Base-by-base conservation (phyloP, 2,888 invertebrate genomes). In the Nomada ferruginata region DNA sequence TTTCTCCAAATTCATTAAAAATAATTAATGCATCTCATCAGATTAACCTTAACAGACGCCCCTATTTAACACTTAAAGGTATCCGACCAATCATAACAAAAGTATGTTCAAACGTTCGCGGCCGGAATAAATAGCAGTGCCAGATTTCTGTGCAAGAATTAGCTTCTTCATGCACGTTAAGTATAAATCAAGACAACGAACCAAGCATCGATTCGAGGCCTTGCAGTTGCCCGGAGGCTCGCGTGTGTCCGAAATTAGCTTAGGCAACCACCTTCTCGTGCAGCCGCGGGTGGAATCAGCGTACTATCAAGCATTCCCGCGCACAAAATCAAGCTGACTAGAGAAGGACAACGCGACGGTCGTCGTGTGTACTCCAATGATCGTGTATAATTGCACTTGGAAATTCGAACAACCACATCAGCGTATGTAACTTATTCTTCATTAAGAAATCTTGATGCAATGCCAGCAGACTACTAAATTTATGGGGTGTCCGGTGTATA, bases 161-260 rank as follows among this genome's bases (percentile, higher is more conserved):
- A 88, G 75, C 50, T 71, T 57, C 69, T 60, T 50, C 79, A 72
- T 63, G 85, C 78, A 59, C 70, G 76, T 77, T 76, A 79, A 82
- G 84, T 83, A 88, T 85, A 88, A 88, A 82, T 88, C 89, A 87
- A 86, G 87, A 85, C 88, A 89, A 83, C 79, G 79, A 86, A 78
- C 83, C 85, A 79, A 76, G 85, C 86, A 88, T 86, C 88, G 88
- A 89, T 88, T 89, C 79, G 44, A 75, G 76, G 60, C 36, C 60
- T 13, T 15, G 4, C 36, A 36, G 15, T 36, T 53, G 53, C 15
- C 18, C 50, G 71, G 71, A 42, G 70, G 81, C 71, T 89, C 79
- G 89, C 89, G 89, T 89, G 88, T 76, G 70, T 79, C 81, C 73
- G 74, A 79, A 86, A 89, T 89, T 89, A 89, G 83, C 84, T 59